Evolutionary conservation across 1,140 invertebrate genomes (phyloP).

Genomic region (Pseudomyrmex gracilis): DNA sequence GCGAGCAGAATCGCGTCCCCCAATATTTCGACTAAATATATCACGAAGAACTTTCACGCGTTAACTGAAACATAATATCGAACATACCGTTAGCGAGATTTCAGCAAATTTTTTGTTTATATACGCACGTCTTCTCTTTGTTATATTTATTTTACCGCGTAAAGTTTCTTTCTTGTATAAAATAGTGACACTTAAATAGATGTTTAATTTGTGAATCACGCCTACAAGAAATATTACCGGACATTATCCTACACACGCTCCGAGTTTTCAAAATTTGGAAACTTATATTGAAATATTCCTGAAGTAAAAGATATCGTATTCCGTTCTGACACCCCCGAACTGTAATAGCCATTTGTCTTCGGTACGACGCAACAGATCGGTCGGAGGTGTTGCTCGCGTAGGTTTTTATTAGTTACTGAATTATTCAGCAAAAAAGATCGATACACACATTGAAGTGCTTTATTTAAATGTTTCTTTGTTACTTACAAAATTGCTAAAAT

Average conservation of each 20-base stretch:
- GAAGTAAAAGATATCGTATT: conserved; percentile 1
- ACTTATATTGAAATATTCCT: background rate
- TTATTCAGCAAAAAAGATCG: conserved; percentile 60
- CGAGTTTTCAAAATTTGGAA: conserved; percentile 8
- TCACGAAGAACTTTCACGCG: background rate
- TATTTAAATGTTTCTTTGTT: background rate
- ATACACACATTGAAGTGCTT: background rate
- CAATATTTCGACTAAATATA: conserved; percentile 6
- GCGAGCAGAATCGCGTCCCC: background rate
- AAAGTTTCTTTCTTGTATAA: conserved; percentile 3
- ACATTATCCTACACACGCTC: background rate
- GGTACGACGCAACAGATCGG: conserved; percentile 31
- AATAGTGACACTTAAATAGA: background rate
- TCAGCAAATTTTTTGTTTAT: background rate
- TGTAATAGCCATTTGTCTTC: conserved; percentile 33
- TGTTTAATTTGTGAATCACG: background rate
- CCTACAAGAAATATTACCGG: background rate
- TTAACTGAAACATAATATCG: background rate
- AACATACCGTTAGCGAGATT: too few species aligned
- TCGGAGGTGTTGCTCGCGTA: conserved; percentile 50
- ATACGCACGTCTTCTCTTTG: background rate
- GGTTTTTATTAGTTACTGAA: conserved; percentile 66
- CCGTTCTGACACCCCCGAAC: conserved; percentile 3
- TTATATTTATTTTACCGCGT: background rate
- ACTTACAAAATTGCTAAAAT: background rate